Evolutionary conservation across 2,113 vertebrate species (phyloP).

Genomic region (Tragelaphus imberbis): DNA sequence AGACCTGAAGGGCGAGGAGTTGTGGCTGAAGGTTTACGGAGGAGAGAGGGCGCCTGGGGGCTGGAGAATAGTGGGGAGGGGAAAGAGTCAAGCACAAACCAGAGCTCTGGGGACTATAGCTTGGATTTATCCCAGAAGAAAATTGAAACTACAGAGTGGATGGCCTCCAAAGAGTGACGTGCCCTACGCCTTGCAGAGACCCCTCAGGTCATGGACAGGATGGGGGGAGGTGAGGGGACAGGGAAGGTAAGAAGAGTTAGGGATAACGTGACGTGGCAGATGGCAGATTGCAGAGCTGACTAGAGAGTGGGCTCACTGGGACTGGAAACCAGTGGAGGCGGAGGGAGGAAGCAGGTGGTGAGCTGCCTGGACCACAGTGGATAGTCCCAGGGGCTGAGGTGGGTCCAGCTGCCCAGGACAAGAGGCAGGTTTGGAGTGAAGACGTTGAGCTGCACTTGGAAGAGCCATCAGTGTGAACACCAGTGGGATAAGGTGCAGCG

Average conservation of each 20-base stretch:
- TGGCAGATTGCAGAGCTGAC: background rate
- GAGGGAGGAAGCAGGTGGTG: too few relatives aligned
- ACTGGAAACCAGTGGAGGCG: rapidly evolving
- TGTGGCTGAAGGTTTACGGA: background rate
- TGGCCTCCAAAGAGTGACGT: background rate
- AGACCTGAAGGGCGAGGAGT: background rate
- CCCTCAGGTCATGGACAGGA: background rate
- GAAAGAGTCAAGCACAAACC: background rate
- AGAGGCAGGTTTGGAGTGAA: background rate
- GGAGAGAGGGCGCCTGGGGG: background rate
- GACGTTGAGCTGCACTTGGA: background rate
- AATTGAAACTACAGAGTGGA: background rate
- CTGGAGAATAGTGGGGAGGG: background rate
- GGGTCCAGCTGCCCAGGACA: background rate
- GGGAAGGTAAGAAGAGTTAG: background rate
- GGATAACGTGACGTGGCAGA: background rate
- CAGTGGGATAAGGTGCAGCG: background rate
- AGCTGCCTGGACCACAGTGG: background rate
- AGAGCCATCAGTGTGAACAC: rapidly evolving
- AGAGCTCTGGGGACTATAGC: background rate
- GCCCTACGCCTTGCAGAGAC: background rate
- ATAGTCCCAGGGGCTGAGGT: background rate
- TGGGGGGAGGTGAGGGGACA: too few relatives aligned
- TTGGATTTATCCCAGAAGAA: background rate
- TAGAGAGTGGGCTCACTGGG: background rate